Base-by-base conservation (phyloP, 2,888 invertebrate genomes). In the Baronia brevicornis region DNA sequence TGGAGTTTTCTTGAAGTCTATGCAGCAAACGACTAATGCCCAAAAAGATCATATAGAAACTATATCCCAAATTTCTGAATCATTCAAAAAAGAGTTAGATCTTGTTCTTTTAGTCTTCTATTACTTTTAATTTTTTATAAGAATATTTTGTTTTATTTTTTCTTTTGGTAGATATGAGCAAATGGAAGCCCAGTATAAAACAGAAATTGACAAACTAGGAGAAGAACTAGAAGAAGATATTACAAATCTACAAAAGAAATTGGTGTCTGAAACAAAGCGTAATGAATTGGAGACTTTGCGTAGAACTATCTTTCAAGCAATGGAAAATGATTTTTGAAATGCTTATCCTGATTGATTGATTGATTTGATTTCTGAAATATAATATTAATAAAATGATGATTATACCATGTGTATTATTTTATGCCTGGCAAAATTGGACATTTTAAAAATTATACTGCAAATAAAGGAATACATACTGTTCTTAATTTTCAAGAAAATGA, bases 211-310 rank as follows among this genome's bases (percentile, higher is more conserved):
- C 7, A 65, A 67, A 43, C 43, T 80, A n/a, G 68, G 64, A 7
- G 57, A 63, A 35, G 72, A 77, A 29, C 44, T 82, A 13, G 70
- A 72, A 40, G 61, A 70, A 30, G 69, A 77, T 28, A 73, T 78
- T 17, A 63, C 60, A 26, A 65, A 62, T 28, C 45, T 79, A 20
- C 71, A 79, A 43, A 57, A 73, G 27, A 74, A 78, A 52, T 46
- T 80, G 3, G 53, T 77, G 23, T 51, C 65, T 5, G 75, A 80
- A 39, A 72, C 77, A 9, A 79, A 73, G 36, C 60, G 66, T 28
- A 74, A 48, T 48, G 68, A 71, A 26, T 67, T 68, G 66, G 75
- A 80, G 42, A 63, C 60, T 8, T 45, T 82, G 20, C 59, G 63
- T 1, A 60, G 66, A 53, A 68, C 67, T 7, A 65, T 80, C 33